Conservation (phyloP, 2,797 vertebrate species). For the Alfaro cultratus region DNA sequence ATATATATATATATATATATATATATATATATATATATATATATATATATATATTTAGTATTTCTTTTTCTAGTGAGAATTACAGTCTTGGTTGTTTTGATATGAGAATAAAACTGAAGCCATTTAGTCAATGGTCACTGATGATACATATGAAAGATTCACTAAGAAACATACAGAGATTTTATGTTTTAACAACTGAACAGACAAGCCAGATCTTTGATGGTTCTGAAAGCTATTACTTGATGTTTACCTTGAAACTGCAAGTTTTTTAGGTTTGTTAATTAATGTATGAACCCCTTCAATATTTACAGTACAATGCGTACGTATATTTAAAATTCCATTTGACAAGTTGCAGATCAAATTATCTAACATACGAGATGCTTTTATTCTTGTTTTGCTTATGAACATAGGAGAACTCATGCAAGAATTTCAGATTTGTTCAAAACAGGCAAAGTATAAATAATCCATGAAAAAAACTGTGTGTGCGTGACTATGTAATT, state of each 20-base stretch:
- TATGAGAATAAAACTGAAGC: conserved; percentile 18
- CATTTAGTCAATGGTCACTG: conserved; percentile 7
- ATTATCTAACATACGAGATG: conserved; percentile 24
- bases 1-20: no score
- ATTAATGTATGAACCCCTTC: conserved; percentile 24
- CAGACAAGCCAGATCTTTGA: not conserved
- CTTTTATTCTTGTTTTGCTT: conserved; percentile 41
- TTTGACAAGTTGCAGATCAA: conserved; percentile 34
- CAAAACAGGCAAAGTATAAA: conserved; percentile 7
- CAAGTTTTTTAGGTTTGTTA: conserved; percentile 25
- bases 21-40: conserved; percentile 7
- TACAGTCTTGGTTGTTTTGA: conserved; percentile 9
- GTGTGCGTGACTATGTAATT: conserved; percentile 9
- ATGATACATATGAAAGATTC: conserved; percentile 12
- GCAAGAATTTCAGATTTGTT: conserved; percentile 3
- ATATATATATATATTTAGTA: no score
- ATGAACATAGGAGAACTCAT: conserved; percentile 26
- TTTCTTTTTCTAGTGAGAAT: not conserved
- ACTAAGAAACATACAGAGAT: not conserved
- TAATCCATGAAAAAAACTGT: not conserved
- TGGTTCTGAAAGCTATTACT: not conserved
- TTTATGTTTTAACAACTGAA: not conserved
- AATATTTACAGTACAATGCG: conserved; percentile 20
- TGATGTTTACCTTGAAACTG: conserved; percentile 28
- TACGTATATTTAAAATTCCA: conserved; percentile 39